Conservation (phyloP, 2,113 vertebrate species). For the Danio rerio region GRCz12tu NC_133192.1:13034501-13035000, state of each 20-base stretch:
- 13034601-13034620: slow-evolving; percentile 16
- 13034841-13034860: slow-evolving; percentile 6
- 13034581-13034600: slow-evolving; percentile 19
- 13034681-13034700: slow-evolving; percentile 2
- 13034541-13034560: too few species aligned
- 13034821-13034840: slow-evolving; percentile 43
- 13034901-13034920: too few species aligned
- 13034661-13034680: slow-evolving; percentile 9
- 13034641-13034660: slow-evolving; percentile 42
- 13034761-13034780: slow-evolving; percentile 21
- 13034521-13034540: too few species aligned
- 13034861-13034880: not conserved
- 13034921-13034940: too few species aligned
- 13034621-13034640: slow-evolving; percentile 18
- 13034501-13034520: too few species aligned
- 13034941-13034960: too few species aligned
- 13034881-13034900: too few species aligned
- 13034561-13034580: too few species aligned
- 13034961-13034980: too few species aligned
- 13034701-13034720: slow-evolving; percentile 11
- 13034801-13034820: slow-evolving; percentile 46
- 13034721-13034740: slow-evolving; percentile 33
- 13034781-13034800: slow-evolving; percentile 7
- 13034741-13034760: slow-evolving; percentile 35
- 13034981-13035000: too few species aligned